Conservation (phyloP, 2,797 vertebrate genomes). For the Poeciliopsis infans region DNA sequence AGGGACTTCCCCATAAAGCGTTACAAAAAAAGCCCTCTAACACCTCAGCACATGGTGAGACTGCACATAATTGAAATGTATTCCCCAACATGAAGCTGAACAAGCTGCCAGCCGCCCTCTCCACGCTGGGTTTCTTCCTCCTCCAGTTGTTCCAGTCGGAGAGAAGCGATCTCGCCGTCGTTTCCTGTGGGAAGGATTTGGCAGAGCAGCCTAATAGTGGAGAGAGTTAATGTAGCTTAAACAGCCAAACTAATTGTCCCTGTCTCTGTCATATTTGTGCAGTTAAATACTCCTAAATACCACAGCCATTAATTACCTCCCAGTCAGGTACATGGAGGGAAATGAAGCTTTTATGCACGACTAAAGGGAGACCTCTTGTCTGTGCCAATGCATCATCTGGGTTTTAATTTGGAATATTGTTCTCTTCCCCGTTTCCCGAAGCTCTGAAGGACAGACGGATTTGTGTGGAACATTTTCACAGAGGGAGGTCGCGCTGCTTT, state of each 20-base stretch:
- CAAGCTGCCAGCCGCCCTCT: slow-evolving; percentile 86
- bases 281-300: slow-evolving; percentile 98
- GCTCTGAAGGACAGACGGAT: slow-evolving; percentile 1
- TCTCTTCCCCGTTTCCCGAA: neutral
- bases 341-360: slow-evolving; percentile 2
- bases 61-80: slow-evolving; percentile 95
- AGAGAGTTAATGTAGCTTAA: slow-evolving; percentile 99
- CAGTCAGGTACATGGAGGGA: slow-evolving; percentile 88
- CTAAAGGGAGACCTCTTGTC: neutral
- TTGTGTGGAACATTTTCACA: neutral
- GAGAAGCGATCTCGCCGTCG: slow-evolving; percentile 88
- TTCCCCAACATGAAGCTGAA: slow-evolving; percentile 92
- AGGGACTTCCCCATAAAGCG: slow-evolving; percentile 7
- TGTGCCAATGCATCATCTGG: slow-evolving; percentile 85
- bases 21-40: slow-evolving; percentile 67
- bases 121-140: slow-evolving; percentile 24
- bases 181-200: slow-evolving; percentile 72
- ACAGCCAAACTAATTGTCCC: slow-evolving; percentile 97
- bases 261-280: slow-evolving; percentile 99
- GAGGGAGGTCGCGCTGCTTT: neutral
- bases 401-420: neutral
- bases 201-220: slow-evolving; percentile 86
- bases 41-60: slow-evolving; percentile 88
- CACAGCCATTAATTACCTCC: slow-evolving; percentile 96
- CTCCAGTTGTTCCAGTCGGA: slow-evolving; percentile 71